A percentile compares a stretch with the other conserved stretches of the same genome.
phyloP scores from a whole-genome alignment of 2,888 invertebrate genomes.

The Nemoura dubitans region DNA sequence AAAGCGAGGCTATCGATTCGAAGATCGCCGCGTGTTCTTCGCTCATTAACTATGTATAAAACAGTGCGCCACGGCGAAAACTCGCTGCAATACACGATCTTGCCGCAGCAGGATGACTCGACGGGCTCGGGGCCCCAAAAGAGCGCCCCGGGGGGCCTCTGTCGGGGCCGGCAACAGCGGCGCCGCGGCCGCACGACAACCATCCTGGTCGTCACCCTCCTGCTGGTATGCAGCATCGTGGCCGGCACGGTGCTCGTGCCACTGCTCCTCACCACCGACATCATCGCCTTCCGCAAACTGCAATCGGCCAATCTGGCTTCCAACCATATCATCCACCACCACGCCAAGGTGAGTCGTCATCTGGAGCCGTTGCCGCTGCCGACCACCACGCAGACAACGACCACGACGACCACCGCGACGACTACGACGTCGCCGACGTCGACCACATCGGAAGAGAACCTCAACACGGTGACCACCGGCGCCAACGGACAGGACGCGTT shows the following conservation, averaged over 20 bases:
- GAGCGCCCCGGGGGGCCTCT: slow-evolving; percentile 42
- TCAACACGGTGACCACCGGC: slow-evolving; percentile 42
- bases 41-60: slow-evolving; percentile 69
- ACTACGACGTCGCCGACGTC: slow-evolving; percentile 57
- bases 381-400: slow-evolving; percentile 47
- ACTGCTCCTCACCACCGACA: slow-evolving; percentile 55
- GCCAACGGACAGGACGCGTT: not conserved
- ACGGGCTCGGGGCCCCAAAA: slow-evolving; percentile 26
- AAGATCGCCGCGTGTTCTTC: not conserved
- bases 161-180: slow-evolving; percentile 47
- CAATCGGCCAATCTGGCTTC: not conserved
- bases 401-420: slow-evolving; percentile 55
- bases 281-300: slow-evolving; percentile 55
- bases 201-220: slow-evolving; percentile 54
- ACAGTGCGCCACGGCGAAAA: slow-evolving; percentile 79
- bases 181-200: slow-evolving; percentile 54
- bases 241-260: slow-evolving; percentile 57
- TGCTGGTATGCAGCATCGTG: slow-evolving; percentile 55
- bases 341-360: slow-evolving; percentile 53
- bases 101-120: slow-evolving; percentile 73
- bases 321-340: slow-evolving; percentile 35
- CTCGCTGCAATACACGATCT: slow-evolving; percentile 77
- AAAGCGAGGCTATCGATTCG: slow-evolving; percentile 12
- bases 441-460: slow-evolving; percentile 43
- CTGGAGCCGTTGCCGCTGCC: slow-evolving; percentile 54